Evolutionary conservation across 2,113 vertebrate genomes (phyloP), one percentile per base, ranked within the genome.

Genomic region (Brachypteracias leptosomus): DNA sequence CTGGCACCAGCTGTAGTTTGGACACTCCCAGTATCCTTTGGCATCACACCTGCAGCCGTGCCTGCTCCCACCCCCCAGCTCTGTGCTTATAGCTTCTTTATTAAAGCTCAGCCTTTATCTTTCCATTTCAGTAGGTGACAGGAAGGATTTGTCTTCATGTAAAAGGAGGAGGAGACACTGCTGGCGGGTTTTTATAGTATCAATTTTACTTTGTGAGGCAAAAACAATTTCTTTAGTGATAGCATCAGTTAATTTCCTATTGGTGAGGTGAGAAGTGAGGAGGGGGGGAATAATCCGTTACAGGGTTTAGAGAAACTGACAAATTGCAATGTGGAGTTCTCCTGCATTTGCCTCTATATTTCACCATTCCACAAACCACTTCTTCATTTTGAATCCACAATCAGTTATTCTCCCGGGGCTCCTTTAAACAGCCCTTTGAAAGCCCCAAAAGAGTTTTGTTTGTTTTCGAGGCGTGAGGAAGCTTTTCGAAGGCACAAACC

Each of bases 211-310:
- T 97, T 95, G 95, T 96, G 93, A 97, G 75, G 89, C 90, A 93
- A 97, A 98, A 98, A 98, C 98, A 98, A 98, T 97, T 88, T 95
- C 94, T 88, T 93, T 91, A 94, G 97, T 8, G 97, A 98, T 98
- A 98, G 85, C 96, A 98, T 98, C 98, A 97, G 97, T 96, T 98
- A 97, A 98, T 98, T 98, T 98, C 97, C 97, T 98, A 96, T 93
- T 95, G 96, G 97, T 94, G 96, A 97, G 95, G 96, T 96, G 83
- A 97, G 90, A 90, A 78, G 9, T 10, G 29, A 73, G 29, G 47
- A 86, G 86, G 91, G 90, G 86, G 91, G 94, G 78, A 94, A 96
- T 95, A 96, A 90, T 94, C 95, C 46, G 75, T 95, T 94, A 86
- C 68, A 81, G 94, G 93, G 79, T 85, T 95, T 94, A 79, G 61